Conservation (phyloP, 2,113 vertebrate genomes). For the Lynx canadensis region DNA sequence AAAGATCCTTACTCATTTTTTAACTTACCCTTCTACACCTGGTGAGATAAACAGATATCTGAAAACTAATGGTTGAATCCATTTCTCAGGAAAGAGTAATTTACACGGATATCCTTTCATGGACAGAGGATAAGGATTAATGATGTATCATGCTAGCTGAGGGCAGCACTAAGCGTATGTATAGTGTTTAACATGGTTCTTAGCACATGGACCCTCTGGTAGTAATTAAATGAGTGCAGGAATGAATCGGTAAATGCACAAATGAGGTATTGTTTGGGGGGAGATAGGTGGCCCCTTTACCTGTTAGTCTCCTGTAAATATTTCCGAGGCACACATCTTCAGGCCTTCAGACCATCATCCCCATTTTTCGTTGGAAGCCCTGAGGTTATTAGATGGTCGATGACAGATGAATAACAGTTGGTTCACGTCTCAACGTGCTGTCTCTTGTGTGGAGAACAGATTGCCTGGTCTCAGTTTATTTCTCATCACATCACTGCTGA, state of each 20-base stretch:
- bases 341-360: not conserved
- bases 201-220: not conserved
- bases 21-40: not conserved
- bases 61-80: conserved; percentile 47
- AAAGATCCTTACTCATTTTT: not conserved
- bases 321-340: not conserved
- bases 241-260: not conserved
- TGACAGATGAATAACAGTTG: not conserved
- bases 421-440: not conserved
- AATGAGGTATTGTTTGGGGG: not conserved
- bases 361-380: not conserved
- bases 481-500: not conserved
- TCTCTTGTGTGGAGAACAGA: no score
- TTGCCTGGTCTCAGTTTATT: not conserved
- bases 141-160: rapidly evolving
- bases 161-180: not conserved
- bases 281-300: not conserved
- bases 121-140: not conserved
- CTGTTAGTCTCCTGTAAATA: not conserved
- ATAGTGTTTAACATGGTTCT: not conserved
- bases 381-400: not conserved
- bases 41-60: not conserved
- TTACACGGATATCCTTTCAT: conserved; percentile 45
- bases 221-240: not conserved
- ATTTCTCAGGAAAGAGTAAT: conserved; percentile 60